Evolutionary conservation across 2,888 invertebrate genomes (phyloP).

Genomic region (Watsonalla cultraria): DNA sequence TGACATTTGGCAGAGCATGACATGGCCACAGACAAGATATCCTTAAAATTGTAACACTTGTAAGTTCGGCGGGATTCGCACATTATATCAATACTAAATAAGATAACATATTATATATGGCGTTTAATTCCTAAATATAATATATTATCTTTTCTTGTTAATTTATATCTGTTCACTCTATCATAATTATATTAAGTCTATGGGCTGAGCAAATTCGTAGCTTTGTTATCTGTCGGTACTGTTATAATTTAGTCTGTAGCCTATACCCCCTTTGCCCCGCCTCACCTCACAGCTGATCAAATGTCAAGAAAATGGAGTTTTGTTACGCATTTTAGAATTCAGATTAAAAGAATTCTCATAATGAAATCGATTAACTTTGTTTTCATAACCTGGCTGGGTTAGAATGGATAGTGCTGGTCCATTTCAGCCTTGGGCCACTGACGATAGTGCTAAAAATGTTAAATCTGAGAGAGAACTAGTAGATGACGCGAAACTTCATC

Average conservation of each 20-base stretch:
- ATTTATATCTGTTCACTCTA: too few species aligned
- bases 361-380: constrained; percentile 58
- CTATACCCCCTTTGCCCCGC: constrained; percentile 41
- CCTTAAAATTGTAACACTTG: too few species aligned
- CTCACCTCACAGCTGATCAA: constrained; percentile 77
- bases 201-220: too few species aligned
- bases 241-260: constrained; percentile 5
- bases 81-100: too few species aligned
- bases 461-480: constrained; percentile 71
- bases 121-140: too few species aligned
- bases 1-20: too few species aligned
- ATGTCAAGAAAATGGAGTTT: constrained; percentile 79
- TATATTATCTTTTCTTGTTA: too few species aligned
- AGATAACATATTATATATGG: too few species aligned
- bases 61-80: too few species aligned
- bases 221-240: too few species aligned
- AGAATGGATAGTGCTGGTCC: constrained; percentile 74
- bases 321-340: constrained; percentile 72
- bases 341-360: constrained; percentile 57
- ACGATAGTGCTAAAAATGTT: constrained; percentile 70
- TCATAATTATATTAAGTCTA: too few species aligned
- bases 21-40: too few species aligned
- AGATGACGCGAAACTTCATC: constrained; percentile 78
- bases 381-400: constrained; percentile 53
- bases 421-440: constrained; percentile 74